Percentiles rank a stretch among this genome's conserved stretches.
phyloP scores from a whole-genome alignment of 2,888 invertebrate species.

The Phaonia tiefii region DNA sequence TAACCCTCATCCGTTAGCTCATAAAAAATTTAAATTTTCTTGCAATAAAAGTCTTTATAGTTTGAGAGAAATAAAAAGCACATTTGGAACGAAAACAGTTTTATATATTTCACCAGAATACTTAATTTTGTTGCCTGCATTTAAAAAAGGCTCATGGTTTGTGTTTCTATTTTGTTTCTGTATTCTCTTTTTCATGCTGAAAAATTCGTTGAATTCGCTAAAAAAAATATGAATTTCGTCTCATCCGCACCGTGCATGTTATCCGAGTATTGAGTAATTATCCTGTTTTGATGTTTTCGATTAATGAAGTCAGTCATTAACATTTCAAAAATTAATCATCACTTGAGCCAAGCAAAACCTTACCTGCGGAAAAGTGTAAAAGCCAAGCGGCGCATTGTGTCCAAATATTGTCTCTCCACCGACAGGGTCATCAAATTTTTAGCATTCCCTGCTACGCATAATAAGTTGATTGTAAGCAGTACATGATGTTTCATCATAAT shows the following conservation, averaged over 20 bases:
- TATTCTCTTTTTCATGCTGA: not conserved
- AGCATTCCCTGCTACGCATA: not conserved
- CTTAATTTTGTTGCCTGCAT: no score
- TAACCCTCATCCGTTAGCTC: no score
- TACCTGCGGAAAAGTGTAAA: not conserved
- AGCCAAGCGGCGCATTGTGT: not conserved
- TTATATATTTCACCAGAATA: no score
- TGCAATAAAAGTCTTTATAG: no score
- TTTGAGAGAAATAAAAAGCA: no score
- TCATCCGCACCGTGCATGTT: not conserved
- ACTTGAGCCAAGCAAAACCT: conserved; percentile 1
- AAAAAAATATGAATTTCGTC: not conserved
- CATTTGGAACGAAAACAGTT: no score
- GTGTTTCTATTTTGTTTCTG: no score
- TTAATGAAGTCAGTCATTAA: conserved; percentile 33
- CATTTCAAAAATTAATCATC: conserved; percentile 46
- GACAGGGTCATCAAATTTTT: not conserved
- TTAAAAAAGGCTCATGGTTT: no score
- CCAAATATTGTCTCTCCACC: not conserved
- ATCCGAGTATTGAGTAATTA: no score
- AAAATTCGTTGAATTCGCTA: not conserved
- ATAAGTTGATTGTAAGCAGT: not conserved
- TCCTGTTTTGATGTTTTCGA: no score
- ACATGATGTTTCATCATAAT: conserved; percentile 20
- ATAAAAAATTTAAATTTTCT: no score